Evolutionary conservation across 2,797 vertebrate species (phyloP).

Genomic region (Scolopax bukidnonensis): DNA sequence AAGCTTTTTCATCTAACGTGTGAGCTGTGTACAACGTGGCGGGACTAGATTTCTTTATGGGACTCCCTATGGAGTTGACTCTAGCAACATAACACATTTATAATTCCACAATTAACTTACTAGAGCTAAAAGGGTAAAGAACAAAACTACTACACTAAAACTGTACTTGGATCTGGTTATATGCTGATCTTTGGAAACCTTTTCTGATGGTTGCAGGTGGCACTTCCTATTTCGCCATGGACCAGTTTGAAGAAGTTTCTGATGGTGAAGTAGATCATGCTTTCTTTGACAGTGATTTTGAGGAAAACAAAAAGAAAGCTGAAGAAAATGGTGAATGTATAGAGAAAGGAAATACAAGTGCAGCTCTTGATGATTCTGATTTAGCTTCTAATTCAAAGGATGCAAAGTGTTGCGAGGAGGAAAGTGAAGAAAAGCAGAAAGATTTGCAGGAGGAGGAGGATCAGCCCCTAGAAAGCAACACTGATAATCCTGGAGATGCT

Average conservation of each 20-base stretch:
- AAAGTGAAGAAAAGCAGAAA: conserved; percentile 45
- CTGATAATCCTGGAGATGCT: background rate
- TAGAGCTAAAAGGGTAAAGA: background rate
- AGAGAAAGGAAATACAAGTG: conserved; percentile 34
- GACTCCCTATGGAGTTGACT: background rate
- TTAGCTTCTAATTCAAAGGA: conserved; percentile 24
- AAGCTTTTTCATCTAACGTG: background rate
- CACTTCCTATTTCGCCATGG: conserved; percentile 75
- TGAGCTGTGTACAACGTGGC: background rate
- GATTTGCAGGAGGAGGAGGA: background rate
- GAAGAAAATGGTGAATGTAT: conserved; percentile 28
- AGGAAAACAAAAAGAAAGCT: conserved; percentile 71
- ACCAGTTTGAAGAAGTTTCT: conserved; percentile 83
- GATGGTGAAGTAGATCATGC: conserved; percentile 94
- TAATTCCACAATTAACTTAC: background rate
- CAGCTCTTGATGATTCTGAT: background rate
- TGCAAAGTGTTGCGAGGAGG: conserved; percentile 25
- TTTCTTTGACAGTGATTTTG: conserved; percentile 94
- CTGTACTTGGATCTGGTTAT: background rate
- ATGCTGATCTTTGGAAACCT: background rate
- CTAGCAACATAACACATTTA: background rate
- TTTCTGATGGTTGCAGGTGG: conserved; percentile 38
- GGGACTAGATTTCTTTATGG: background rate
- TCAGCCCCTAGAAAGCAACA: background rate
- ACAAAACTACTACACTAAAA: background rate